phyloP scores from a whole-genome alignment of 2,797 vertebrate species.

The Mus caroli region DNA sequence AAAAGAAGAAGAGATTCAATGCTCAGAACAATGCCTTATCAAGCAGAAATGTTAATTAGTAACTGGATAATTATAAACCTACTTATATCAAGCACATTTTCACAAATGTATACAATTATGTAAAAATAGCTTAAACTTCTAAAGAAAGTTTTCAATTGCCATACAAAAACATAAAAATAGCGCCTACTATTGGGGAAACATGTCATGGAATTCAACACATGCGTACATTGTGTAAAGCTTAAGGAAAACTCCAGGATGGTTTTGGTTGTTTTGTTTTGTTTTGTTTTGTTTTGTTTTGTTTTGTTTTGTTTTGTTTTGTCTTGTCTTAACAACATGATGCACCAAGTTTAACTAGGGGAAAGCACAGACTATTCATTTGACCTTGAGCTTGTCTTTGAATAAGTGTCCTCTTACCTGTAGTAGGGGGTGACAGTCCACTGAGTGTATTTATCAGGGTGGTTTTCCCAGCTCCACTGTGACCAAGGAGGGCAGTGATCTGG shows the following conservation, averaged over 20 bases:
- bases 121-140: neutral
- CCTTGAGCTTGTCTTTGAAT: too few relatives aligned
- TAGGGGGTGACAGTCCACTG: conserved; percentile 92
- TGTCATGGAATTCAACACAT: neutral
- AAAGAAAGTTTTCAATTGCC: neutral
- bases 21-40: neutral
- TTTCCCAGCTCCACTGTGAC: conserved; percentile 96
- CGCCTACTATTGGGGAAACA: neutral
- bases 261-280: too few relatives aligned
- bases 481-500: conserved; percentile 96
- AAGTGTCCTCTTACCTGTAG: conserved; percentile 86
- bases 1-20: neutral
- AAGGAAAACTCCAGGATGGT: neutral
- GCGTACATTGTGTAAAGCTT: neutral
- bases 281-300: neutral
- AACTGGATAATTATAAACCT: neutral
- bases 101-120: neutral
- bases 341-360: neutral
- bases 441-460: conserved; percentile 95
- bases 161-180: neutral
- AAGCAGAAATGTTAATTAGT: neutral
- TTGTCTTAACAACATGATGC: neutral
- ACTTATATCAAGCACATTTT: conserved; percentile 21
- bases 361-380: neutral
- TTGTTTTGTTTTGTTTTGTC: neutral